phyloP scores from a whole-genome alignment of 2,113 vertebrate genomes.

The Rhombomys opimus region DNA sequence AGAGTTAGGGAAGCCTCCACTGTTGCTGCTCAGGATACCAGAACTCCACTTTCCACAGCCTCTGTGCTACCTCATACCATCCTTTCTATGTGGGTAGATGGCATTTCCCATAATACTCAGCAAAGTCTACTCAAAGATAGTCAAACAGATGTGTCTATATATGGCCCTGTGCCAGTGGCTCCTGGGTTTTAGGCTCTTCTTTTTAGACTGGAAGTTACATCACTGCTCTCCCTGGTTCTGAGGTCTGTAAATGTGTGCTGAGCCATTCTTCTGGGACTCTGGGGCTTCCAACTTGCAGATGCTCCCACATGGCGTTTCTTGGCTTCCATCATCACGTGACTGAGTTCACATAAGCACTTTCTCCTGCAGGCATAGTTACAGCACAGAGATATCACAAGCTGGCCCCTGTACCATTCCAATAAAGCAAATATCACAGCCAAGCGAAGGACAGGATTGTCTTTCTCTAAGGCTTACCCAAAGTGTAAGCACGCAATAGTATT shows the following conservation, averaged over 20 bases:
- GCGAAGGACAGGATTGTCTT: background rate
- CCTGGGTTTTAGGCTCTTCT: background rate
- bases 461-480: background rate
- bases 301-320: background rate
- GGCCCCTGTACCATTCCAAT: background rate
- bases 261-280: background rate
- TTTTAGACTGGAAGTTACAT: background rate
- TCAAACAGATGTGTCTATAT: background rate
- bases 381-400: background rate
- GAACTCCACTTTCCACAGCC: background rate
- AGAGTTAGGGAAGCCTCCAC: background rate
- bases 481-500: background rate
- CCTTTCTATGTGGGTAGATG: background rate
- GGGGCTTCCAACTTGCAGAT: background rate
- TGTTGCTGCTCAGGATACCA: background rate
- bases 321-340: too few species aligned
- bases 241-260: background rate
- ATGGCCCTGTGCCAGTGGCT: background rate
- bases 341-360: background rate
- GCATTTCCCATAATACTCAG: background rate
- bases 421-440: background rate
- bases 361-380: background rate
- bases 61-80: too few species aligned
- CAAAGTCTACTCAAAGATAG: background rate
- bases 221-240: background rate